Evolutionary conservation across 2,888 invertebrate genomes (phyloP).

Genomic region (Drosophila acutilabella): DNA sequence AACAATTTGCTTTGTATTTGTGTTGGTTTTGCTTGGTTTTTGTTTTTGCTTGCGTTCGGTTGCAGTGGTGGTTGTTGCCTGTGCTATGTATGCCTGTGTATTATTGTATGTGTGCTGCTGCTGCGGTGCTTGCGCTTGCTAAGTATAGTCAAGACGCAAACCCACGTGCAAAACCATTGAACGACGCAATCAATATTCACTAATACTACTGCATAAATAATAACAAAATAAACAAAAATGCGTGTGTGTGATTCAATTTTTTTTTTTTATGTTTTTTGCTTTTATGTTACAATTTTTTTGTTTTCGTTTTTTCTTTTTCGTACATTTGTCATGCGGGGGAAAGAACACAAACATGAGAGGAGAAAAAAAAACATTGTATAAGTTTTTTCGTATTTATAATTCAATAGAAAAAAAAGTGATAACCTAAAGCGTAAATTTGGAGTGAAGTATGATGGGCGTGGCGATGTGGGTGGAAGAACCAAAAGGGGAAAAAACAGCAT

Average conservation of each 20-base stretch:
- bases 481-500: conserved; percentile 34
- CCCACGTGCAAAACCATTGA: conserved; percentile 40
- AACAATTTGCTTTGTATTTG: conserved; percentile 8
- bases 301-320: conserved; percentile 12
- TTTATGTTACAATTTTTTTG: conserved; percentile 45
- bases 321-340: conserved; percentile 6
- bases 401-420: conserved; percentile 15
- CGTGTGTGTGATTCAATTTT: conserved; percentile 15
- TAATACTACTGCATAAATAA: not conserved
- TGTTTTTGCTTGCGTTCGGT: conserved; percentile 58
- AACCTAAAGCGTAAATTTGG: conserved; percentile 36
- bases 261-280: conserved; percentile 12
- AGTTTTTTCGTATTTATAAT: not conserved
- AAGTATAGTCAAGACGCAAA: conserved; percentile 46
- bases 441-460: conserved; percentile 18
- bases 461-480: conserved; percentile 26
- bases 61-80: conserved; percentile 77
- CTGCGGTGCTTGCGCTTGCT: conserved; percentile 44
- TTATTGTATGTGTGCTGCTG: conserved; percentile 16
- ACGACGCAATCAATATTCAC: conserved; percentile 9
- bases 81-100: conserved; percentile 51
- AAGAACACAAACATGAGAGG: conserved; percentile 11
- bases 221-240: conserved; percentile 30
- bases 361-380: conserved; percentile 10
- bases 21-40: conserved; percentile 8